Percentiles rank a stretch among this genome's conserved stretches.
phyloP scores from a whole-genome alignment of 1,140 invertebrate genomes.

The Drosophila carrolli region DNA sequence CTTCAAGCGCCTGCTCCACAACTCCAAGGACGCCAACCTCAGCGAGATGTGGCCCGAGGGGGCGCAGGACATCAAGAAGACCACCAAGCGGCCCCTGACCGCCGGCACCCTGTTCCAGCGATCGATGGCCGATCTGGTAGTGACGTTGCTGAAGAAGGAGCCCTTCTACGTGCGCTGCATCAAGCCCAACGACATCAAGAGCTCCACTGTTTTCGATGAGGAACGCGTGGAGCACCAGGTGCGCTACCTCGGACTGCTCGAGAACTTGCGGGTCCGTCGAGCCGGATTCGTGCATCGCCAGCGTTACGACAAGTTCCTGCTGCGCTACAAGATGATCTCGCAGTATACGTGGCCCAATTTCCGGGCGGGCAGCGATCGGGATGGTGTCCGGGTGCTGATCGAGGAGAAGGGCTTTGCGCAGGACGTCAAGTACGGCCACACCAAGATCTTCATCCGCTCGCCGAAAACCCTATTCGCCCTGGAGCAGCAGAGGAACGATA shows the following conservation, averaged over 20 bases:
- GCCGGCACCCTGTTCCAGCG: conserved; percentile 97
- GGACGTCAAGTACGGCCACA: conserved; percentile 97
- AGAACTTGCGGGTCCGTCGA: conserved; percentile 96
- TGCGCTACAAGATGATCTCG: conserved; percentile 98
- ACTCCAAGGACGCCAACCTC: conserved; percentile 91
- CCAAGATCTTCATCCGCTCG: conserved; percentile 97
- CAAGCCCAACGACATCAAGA: conserved; percentile 97
- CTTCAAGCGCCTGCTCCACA: conserved; percentile 95
- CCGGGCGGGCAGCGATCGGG: conserved; percentile 89
- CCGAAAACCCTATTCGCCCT: conserved; percentile 95
- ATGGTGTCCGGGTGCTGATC: conserved; percentile 93
- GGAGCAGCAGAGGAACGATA: conserved; percentile 92
- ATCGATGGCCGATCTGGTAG: conserved; percentile 96
- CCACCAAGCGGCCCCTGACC: conserved; percentile 96
- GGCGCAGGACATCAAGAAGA: conserved; percentile 95
- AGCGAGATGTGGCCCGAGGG: conserved; percentile 98
- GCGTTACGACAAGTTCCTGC: conserved; percentile 93
- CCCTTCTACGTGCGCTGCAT: conserved; percentile 98
- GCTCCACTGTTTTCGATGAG: conserved; percentile 88
- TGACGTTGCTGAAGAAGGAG: conserved; percentile 95
- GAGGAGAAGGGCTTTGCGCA: conserved; percentile 90
- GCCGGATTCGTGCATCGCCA: conserved; percentile 97
- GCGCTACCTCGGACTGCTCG: conserved; percentile 94
- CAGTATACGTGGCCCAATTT: conserved; percentile 98
- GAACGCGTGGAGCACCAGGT: conserved; percentile 95